A percentile compares a stretch with the other conserved stretches of the same genome.
These are phyloP conservation scores for Tetragonula clypearis DNA, from an alignment of 1,140 invertebrate genomes.

Conservation along the genomic window DNA sequence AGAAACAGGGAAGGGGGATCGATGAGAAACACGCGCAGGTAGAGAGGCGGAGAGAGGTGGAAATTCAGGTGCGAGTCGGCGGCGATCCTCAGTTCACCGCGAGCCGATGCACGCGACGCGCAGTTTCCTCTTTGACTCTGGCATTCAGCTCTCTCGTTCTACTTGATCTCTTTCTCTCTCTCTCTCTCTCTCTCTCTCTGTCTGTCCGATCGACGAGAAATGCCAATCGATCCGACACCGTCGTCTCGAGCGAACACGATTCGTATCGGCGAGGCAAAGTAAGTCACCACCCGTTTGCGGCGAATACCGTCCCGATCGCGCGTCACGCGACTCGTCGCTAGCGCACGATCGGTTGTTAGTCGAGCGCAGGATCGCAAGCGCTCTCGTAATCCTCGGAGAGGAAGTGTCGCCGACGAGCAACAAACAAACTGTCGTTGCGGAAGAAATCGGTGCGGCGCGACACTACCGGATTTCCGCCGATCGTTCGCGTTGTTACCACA, in stretches of 20 bases:
- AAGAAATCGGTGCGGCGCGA: slow-evolving; percentile 69
- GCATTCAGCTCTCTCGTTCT: not conserved
- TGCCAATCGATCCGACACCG: not conserved
- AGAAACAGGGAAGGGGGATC: not conserved
- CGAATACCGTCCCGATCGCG: not conserved
- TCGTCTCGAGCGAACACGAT: not conserved
- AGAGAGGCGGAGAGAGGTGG: slow-evolving; percentile 37
- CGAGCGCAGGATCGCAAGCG: not conserved
- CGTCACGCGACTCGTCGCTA: not conserved
- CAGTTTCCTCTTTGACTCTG: not conserved
- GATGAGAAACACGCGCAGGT: not conserved
- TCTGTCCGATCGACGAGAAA: not conserved
- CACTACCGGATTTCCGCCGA: slow-evolving; percentile 72
- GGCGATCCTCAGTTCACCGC: slow-evolving; percentile 13
- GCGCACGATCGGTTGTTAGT: accelerated
- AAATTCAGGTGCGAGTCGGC: slow-evolving; percentile 28
- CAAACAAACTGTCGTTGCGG: no score
- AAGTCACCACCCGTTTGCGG: not conserved
- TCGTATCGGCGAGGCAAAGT: not conserved
- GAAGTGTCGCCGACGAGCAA: no score
- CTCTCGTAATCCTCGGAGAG: not conserved
- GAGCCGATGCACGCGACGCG: slow-evolving; percentile 10
- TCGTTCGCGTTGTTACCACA: slow-evolving; percentile 47
- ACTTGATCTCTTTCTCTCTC: no score
- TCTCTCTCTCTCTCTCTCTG: not conserved